Conservation (phyloP, 64 coral and sea anemone genomes). For the Hydrozoanthus tunicans region DNA sequence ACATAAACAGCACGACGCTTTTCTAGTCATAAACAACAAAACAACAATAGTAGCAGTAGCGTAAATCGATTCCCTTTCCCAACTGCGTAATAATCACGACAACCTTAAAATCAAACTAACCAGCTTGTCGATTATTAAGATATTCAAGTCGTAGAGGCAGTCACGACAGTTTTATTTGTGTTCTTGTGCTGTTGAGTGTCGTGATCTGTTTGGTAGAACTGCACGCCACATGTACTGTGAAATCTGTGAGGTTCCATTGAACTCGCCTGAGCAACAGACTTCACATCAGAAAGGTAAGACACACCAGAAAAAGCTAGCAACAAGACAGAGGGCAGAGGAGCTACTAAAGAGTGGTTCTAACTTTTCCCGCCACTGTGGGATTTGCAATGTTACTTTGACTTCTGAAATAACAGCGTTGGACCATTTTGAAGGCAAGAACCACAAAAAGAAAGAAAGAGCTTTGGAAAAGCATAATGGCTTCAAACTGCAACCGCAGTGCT, state of each 20-base stretch:
- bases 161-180: background rate
- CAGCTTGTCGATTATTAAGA: background rate
- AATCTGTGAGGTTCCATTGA: conserved; percentile 63
- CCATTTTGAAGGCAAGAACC: conserved; percentile 70
- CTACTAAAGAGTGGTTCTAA: conserved; percentile 41
- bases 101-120: background rate
- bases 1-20: background rate
- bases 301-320: conserved; percentile 50
- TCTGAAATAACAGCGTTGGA: conserved; percentile 67
- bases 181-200: background rate
- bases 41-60: background rate
- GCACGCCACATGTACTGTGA: conserved; percentile 56
- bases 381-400: conserved; percentile 68
- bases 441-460: conserved; percentile 52
- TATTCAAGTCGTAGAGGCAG: background rate
- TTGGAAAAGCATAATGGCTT: conserved; percentile 50
- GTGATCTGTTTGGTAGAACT: background rate
- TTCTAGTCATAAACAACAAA: background rate
- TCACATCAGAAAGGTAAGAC: conserved; percentile 67
- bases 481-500: background rate
- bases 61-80: background rate
- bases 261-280: conserved; percentile 57
- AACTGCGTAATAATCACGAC: background rate
- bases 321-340: conserved; percentile 49
- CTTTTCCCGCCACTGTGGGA: conserved; percentile 54